A percentile compares a stretch with the other conserved stretches of the same genome.
These are phyloP conservation scores for Malacosoma neustria DNA, from an alignment of 2,888 invertebrate species.

Conservation along the genomic window DNA sequence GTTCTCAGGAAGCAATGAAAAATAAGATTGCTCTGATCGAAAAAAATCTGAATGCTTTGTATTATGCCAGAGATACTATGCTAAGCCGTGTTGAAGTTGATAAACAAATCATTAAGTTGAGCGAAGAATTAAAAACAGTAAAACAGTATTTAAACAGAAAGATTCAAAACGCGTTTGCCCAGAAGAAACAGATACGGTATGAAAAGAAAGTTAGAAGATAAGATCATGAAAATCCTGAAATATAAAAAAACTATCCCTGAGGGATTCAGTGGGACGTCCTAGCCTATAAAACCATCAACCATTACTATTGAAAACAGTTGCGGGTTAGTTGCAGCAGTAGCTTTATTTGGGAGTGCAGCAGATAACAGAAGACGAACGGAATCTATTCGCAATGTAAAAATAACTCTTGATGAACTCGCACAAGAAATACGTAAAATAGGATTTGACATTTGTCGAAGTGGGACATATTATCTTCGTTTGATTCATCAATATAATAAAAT, in stretches of 20 bases:
- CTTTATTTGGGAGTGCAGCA: too few relatives aligned
- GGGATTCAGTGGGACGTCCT: too few relatives aligned
- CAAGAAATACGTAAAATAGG: conserved; percentile 17
- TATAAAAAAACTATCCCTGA: conserved; percentile 19
- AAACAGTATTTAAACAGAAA: conserved; percentile 16
- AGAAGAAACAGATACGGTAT: conserved; percentile 2
- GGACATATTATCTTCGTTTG: conserved; percentile 13
- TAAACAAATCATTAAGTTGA: too few relatives aligned
- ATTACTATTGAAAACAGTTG: conserved; percentile 19
- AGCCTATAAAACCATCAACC: too few relatives aligned
- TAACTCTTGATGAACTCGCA: conserved; percentile 18
- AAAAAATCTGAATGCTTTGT: conserved; percentile 17
- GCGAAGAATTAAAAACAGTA: conserved; percentile 15
- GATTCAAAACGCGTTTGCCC: conserved; percentile 19
- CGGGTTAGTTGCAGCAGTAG: too few relatives aligned
- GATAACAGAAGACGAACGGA: too few relatives aligned
- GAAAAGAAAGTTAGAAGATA: too few relatives aligned
- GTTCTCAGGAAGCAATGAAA: conserved; percentile 11
- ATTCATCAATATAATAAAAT: too few relatives aligned
- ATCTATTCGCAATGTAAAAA: too few relatives aligned
- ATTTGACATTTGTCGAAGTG: conserved; percentile 14
- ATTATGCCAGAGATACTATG: conserved; percentile 19
- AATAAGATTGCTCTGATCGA: conserved; percentile 16
- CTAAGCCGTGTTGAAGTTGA: too few relatives aligned
- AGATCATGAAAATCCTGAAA: conserved; percentile 19